phyloP scores from a whole-genome alignment of 2,888 invertebrate species.

The Glaucopsyche alexis region DNA sequence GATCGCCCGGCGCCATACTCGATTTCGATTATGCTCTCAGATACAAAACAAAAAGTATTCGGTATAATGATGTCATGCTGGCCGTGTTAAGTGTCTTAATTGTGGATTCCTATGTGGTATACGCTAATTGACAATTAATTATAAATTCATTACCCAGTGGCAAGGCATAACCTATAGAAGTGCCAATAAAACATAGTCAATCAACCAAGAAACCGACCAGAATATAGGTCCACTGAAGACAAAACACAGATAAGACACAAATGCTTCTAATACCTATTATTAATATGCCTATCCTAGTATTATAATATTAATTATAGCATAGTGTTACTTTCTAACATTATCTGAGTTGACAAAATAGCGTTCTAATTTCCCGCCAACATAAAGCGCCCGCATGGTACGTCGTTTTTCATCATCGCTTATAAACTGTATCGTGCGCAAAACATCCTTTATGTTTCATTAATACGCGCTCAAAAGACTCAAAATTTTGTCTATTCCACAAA shows the following conservation, averaged over 20 bases:
- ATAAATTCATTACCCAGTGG: not conserved
- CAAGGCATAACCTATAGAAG: not conserved
- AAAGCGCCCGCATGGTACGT: slow-evolving; percentile 62
- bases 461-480: slow-evolving; percentile 71
- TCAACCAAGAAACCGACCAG: not conserved
- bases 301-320: slow-evolving; percentile 8
- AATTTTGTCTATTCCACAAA: slow-evolving; percentile 77
- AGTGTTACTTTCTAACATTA: slow-evolving; percentile 28
- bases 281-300: not conserved
- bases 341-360: slow-evolving; percentile 52
- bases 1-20: slow-evolving; percentile 76
- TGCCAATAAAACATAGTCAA: not conserved
- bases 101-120: slow-evolving; percentile 67
- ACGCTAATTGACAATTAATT: slow-evolving; percentile 33
- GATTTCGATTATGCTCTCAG: slow-evolving; percentile 68
- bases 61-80: slow-evolving; percentile 76
- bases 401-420: slow-evolving; percentile 71
- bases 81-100: slow-evolving; percentile 64
- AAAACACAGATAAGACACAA: too few relatives aligned
- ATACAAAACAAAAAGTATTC: slow-evolving; percentile 71
- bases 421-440: slow-evolving; percentile 70
- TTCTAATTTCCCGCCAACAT: slow-evolving; percentile 67
- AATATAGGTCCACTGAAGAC: not conserved
- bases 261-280: too few relatives aligned
- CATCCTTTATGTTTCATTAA: slow-evolving; percentile 71